Conservation (phyloP, 2,888 invertebrate genomes). For the Drosophila parthenogenetica region DNA sequence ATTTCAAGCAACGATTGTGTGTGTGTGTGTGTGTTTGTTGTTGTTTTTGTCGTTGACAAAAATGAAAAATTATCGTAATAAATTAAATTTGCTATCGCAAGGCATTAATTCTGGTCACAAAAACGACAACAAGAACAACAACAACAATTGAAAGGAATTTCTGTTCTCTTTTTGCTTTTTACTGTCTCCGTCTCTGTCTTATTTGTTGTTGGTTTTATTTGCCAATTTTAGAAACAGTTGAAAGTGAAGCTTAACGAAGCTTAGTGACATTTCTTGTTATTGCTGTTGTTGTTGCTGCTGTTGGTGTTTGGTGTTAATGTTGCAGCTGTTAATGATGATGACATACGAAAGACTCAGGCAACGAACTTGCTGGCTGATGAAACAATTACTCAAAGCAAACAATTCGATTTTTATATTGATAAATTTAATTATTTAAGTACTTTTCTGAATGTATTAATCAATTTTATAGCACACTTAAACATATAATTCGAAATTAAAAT, state of each 20-base stretch:
- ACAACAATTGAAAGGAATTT: slow-evolving; percentile 60
- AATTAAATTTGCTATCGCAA: slow-evolving; percentile 83
- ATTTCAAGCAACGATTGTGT: slow-evolving; percentile 57
- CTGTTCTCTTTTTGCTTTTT: slow-evolving; percentile 32
- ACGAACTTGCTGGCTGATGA: slow-evolving; percentile 43
- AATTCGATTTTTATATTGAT: background rate
- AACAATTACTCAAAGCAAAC: background rate
- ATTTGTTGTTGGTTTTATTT: slow-evolving; percentile 6
- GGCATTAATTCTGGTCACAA: slow-evolving; percentile 77
- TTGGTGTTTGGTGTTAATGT: slow-evolving; percentile 25
- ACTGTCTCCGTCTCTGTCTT: background rate
- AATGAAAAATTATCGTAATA: slow-evolving; percentile 83
- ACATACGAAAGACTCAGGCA: slow-evolving; percentile 68
- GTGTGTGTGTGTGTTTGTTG: slow-evolving; percentile 14
- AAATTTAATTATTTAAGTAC: slow-evolving; percentile 1
- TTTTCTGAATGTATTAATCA: background rate
- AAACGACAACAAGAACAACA: slow-evolving; percentile 19
- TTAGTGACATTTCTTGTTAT: slow-evolving; percentile 52
- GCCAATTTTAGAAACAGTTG: slow-evolving; percentile 54
- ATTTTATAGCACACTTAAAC: background rate
- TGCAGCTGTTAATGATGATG: slow-evolving; percentile 51
- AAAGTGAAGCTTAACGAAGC: slow-evolving; percentile 70
- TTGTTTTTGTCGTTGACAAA: slow-evolving; percentile 68
- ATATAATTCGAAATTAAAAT: background rate
- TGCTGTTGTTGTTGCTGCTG: slow-evolving; percentile 18